Conservation (phyloP, 2,888 invertebrate genomes). For the Sinopyrophorus schimmeli region DNA sequence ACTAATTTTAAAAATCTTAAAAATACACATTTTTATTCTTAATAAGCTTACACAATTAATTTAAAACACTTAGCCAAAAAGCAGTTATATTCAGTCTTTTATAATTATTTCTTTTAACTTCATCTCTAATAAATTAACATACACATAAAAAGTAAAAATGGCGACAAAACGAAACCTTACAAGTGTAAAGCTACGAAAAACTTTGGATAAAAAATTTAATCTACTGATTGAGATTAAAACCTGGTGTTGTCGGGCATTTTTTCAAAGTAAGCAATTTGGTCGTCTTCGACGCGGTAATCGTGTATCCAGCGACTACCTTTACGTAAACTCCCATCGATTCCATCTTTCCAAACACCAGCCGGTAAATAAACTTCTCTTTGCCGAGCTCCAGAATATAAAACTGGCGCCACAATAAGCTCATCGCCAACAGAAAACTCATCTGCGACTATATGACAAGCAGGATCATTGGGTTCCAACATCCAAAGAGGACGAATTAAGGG, state of each 20-base stretch:
- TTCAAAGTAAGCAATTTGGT: slow-evolving; percentile 81
- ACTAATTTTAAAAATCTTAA: no score
- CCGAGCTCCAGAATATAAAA: slow-evolving; percentile 70
- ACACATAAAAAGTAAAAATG: no score
- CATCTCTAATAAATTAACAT: no score
- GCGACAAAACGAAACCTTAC: no score
- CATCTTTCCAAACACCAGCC: slow-evolving; percentile 91
- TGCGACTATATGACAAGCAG: slow-evolving; percentile 72
- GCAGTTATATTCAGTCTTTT: no score
- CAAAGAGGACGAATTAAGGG: slow-evolving; percentile 88
- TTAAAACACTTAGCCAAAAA: no score
- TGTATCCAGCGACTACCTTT: slow-evolving; percentile 92
- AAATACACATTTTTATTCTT: no score
- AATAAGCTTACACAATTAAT: no score
- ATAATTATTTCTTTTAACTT: no score
- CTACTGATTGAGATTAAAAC: no score
- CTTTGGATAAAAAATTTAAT: no score
- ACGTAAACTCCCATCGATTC: slow-evolving; percentile 80
- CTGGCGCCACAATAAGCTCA: slow-evolving; percentile 88
- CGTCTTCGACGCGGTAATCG: slow-evolving; percentile 77
- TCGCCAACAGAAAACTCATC: slow-evolving; percentile 91
- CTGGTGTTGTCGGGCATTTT: slow-evolving; percentile 84
- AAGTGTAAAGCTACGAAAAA: no score
- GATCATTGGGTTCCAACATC: slow-evolving; percentile 83
- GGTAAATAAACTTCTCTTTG: slow-evolving; percentile 86